Evolutionary conservation across 2,797 vertebrate genomes (phyloP).

Genomic region (Brachymystax lenok): DNA sequence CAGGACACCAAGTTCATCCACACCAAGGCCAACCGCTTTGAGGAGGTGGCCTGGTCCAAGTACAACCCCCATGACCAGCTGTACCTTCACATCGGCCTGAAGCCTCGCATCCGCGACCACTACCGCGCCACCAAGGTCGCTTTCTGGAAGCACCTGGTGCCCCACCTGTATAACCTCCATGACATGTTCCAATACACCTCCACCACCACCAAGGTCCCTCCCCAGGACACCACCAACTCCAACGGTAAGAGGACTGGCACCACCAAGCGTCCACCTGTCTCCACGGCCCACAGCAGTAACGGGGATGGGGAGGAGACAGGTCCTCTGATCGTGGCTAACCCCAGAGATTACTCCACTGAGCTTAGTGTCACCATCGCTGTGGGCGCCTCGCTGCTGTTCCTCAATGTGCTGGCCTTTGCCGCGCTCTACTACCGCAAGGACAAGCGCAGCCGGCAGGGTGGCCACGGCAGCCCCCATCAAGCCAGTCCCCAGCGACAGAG

Average conservation of each 20-base stretch:
- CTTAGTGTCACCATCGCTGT: slow-evolving; percentile 88
- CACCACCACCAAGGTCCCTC: slow-evolving; percentile 87
- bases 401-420: slow-evolving; percentile 86
- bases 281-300: slow-evolving; percentile 80
- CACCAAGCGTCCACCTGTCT: slow-evolving; percentile 81
- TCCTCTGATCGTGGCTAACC: slow-evolving; percentile 84
- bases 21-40: slow-evolving; percentile 88
- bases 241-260: slow-evolving; percentile 74
- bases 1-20: slow-evolving; percentile 93
- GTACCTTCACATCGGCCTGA: slow-evolving; percentile 88
- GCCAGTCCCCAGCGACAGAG: slow-evolving; percentile 80
- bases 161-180: slow-evolving; percentile 89
- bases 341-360: slow-evolving; percentile 88
- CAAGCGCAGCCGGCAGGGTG: slow-evolving; percentile 84
- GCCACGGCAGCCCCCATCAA: slow-evolving; percentile 80
- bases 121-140: slow-evolving; percentile 90
- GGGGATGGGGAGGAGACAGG: slow-evolving; percentile 77
- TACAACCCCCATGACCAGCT: slow-evolving; percentile 88
- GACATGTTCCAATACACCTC: slow-evolving; percentile 92
- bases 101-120: slow-evolving; percentile 86
- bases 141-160: slow-evolving; percentile 90
- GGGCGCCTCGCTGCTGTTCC: slow-evolving; percentile 87
- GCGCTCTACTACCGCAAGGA: slow-evolving; percentile 90
- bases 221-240: slow-evolving; percentile 82
- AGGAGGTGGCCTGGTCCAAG: slow-evolving; percentile 90